Evolutionary conservation across 2,888 invertebrate genomes (phyloP), one percentile per base, ranked within the genome.

Genomic region (Ferdinandea cuprea): DNA sequence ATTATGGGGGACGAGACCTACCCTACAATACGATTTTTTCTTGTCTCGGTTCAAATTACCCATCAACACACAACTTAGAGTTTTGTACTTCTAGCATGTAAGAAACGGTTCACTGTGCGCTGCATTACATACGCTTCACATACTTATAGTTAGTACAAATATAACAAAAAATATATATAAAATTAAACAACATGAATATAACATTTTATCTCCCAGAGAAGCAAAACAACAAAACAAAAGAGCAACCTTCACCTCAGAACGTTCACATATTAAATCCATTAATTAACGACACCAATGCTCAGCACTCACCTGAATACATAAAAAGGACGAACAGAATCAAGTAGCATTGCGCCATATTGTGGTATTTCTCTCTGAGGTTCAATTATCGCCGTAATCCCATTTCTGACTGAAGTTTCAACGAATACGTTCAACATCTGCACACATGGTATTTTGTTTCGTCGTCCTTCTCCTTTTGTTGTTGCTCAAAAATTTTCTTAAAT

Each of bases 311-410:
- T 73, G 78, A 83, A 83, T 83, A 78, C 78, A 83, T 83, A 73
- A 83, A 83, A 37, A 83, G 83, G 68, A 83, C 68, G 72, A 83
- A 72, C 61, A 83, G 78, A 83, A 83, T 72, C 72, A 83, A 61
- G 72, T 83, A 83, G 56, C 83, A 83, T 83, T 83, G 83, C 66
- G 83, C 83, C 83, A 83, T 83, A 72, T 72, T 83, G 83, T 78
- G 77, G 83, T 78, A 52, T 78, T 73, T 78, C 50, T 78, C 54
- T 78, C 56, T 83, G 83, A 58, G 72, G 66, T 83, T 78, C 72
- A 78, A 73, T 83, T 83, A 83, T 83, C 72, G 72, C 25, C 78
- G 83, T 83, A 83, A 83, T 83, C 78, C 83, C 83, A 83, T 83
- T 78, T 83, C 83, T 73, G 66, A 58, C 72, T 78, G 61, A 73